Evolutionary conservation across 64 coral and sea anemone species (phyloP).

Genomic region (Pocillopora verrucosa): DNA sequence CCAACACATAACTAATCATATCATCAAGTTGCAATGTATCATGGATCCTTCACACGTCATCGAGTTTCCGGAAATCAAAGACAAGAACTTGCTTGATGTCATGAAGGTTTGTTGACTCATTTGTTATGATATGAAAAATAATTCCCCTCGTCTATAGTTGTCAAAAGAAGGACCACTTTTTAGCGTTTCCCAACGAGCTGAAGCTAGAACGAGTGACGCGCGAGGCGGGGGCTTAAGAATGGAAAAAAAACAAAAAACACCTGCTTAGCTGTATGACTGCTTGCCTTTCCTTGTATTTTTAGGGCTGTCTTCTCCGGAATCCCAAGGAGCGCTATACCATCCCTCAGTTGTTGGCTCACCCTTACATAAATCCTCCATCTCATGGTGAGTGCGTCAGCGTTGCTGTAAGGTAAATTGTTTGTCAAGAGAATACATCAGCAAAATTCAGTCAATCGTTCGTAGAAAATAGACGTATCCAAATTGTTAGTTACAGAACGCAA

Average conservation of each 20-base stretch:
- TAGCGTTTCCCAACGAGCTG: too few relatives aligned
- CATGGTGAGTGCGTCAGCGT: background rate
- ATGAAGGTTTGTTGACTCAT: slow-evolving; percentile 66
- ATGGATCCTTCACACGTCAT: slow-evolving; percentile 90
- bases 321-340: slow-evolving; percentile 82
- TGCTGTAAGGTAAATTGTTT: too few relatives aligned
- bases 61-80: slow-evolving; percentile 74
- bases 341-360: slow-evolving; percentile 72
- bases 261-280: background rate
- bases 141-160: too few relatives aligned
- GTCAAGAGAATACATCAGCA: too few relatives aligned
- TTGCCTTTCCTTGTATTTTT: background rate
- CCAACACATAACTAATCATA: slow-evolving; percentile 92
- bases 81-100: slow-evolving; percentile 77
- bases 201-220: too few relatives aligned
- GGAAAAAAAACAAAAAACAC: background rate
- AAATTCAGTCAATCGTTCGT: too few relatives aligned
- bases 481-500: too few relatives aligned
- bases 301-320: slow-evolving; percentile 82
- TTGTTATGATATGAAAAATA: background rate
- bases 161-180: too few relatives aligned
- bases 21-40: slow-evolving; percentile 88
- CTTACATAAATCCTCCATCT: slow-evolving; percentile 52
- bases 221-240: too few relatives aligned
- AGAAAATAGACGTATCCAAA: too few relatives aligned